phyloP scores from a whole-genome alignment of 2,113 vertebrate species.

The Lagopus leucura region DNA sequence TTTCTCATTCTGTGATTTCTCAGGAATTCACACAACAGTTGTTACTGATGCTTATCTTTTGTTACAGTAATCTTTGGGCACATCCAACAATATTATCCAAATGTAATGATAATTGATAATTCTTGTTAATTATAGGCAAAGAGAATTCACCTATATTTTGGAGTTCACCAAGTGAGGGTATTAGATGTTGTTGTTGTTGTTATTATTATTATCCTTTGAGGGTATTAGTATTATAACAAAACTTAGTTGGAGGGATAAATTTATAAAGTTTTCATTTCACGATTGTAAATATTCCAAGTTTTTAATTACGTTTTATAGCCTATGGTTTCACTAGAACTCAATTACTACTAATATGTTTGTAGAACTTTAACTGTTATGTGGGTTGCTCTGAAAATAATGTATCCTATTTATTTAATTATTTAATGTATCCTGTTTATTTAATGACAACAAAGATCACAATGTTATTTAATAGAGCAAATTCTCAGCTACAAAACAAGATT shows the following conservation, averaged over 20 bases:
- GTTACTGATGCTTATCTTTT: not conserved
- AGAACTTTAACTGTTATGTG: not conserved
- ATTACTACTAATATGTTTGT: not conserved
- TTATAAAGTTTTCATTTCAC: too few relatives aligned
- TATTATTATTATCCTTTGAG: not conserved
- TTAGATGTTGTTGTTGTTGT: too few relatives aligned
- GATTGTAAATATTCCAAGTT: too few relatives aligned
- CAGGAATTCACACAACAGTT: not conserved
- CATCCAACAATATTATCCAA: not conserved
- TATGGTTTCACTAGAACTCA: not conserved
- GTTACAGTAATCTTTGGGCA: not conserved
- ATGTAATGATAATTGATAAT: not conserved
- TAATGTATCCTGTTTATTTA: too few relatives aligned
- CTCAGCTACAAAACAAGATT: too few relatives aligned
- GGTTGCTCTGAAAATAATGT: too few relatives aligned
- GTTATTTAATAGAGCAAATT: too few relatives aligned
- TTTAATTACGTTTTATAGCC: not conserved
- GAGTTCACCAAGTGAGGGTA: not conserved
- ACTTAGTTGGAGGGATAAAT: not conserved
- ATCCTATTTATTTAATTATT: too few relatives aligned
- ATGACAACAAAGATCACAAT: too few relatives aligned
- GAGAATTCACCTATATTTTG: accelerated
- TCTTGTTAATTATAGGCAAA: not conserved
- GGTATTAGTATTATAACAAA: not conserved
- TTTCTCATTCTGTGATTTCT: not conserved